Conservation (phyloP, 2,113 vertebrate species). For the Sander vitreus region DNA sequence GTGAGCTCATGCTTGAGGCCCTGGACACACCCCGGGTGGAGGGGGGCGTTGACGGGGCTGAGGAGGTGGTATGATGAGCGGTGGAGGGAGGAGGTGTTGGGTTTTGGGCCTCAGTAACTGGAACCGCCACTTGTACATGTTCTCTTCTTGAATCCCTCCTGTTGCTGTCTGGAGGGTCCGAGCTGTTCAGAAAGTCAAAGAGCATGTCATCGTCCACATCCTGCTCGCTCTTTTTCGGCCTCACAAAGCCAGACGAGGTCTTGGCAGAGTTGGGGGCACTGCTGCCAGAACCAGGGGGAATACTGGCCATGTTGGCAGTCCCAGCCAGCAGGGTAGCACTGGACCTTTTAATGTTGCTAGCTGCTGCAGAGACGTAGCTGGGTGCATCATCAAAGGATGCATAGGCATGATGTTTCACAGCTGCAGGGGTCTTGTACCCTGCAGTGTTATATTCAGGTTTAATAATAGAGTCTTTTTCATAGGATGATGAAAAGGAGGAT, state of each 20-base stretch:
- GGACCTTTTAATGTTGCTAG: conserved; percentile 91
- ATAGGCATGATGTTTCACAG: conserved; percentile 77
- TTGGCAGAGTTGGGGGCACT: conserved; percentile 72
- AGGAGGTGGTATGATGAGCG: conserved; percentile 72
- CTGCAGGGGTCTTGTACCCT: conserved; percentile 50
- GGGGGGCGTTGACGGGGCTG: conserved; percentile 77
- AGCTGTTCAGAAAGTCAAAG: conserved; percentile 98
- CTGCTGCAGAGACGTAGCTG: conserved; percentile 89
- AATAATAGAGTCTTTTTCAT: conserved; percentile 61
- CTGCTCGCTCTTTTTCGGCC: conserved; percentile 88
- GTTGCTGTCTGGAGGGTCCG: conserved; percentile 88
- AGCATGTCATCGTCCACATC: conserved; percentile 96
- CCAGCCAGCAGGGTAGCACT: conserved; percentile 88
- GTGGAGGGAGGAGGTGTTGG: conserved; percentile 45
- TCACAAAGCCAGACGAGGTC: conserved; percentile 90
- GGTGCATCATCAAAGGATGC: conserved; percentile 71
- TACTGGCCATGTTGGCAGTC: conserved; percentile 84
- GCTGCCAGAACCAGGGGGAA: conserved; percentile 64
- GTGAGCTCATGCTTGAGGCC: conserved; percentile 87
- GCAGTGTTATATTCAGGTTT: conserved; percentile 72
- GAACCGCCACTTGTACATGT: conserved; percentile 64
- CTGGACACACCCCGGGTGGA: conserved; percentile 84
- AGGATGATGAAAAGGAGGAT: conserved; percentile 60
- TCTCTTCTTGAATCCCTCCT: conserved; percentile 89
- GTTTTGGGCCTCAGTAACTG: conserved; percentile 60